Conservation (phyloP, 1,140 invertebrate genomes). For the Pseudoatta argentina region DNA sequence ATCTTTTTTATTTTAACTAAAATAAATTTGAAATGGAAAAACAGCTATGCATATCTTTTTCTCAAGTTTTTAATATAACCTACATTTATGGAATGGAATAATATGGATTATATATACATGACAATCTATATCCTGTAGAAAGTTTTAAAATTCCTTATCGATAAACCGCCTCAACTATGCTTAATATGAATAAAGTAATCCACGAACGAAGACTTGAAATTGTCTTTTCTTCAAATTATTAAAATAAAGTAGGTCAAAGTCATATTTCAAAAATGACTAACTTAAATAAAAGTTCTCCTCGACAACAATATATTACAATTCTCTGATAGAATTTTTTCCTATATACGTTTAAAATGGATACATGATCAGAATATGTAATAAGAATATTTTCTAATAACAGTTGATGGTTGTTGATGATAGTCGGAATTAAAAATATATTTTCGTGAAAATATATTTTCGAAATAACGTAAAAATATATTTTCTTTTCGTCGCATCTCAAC, state of each 20-base stretch:
- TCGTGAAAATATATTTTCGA: too few species aligned
- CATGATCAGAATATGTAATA: background rate
- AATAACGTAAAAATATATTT: background rate
- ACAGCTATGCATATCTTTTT: background rate
- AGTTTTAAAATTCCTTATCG: background rate
- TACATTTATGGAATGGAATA: background rate
- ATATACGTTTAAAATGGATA: background rate
- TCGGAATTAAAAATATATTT: background rate
- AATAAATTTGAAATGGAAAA: background rate
- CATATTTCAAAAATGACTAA: background rate
- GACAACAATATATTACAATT: background rate
- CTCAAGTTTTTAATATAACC: background rate
- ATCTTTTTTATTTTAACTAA: background rate
- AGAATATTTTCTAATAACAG: background rate
- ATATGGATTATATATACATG: background rate
- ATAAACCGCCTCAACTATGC: background rate
- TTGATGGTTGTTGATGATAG: background rate
- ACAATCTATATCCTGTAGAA: background rate
- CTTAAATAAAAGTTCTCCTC: background rate
- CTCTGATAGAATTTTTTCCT: background rate
- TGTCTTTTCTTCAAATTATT: background rate
- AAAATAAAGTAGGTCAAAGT: background rate
- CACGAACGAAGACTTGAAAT: background rate
- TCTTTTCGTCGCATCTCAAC: background rate
- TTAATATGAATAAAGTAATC: conserved; percentile 2